Evolutionary conservation across 2,888 invertebrate genomes (phyloP).

Genomic region (Agrilus biguttatus): DNA sequence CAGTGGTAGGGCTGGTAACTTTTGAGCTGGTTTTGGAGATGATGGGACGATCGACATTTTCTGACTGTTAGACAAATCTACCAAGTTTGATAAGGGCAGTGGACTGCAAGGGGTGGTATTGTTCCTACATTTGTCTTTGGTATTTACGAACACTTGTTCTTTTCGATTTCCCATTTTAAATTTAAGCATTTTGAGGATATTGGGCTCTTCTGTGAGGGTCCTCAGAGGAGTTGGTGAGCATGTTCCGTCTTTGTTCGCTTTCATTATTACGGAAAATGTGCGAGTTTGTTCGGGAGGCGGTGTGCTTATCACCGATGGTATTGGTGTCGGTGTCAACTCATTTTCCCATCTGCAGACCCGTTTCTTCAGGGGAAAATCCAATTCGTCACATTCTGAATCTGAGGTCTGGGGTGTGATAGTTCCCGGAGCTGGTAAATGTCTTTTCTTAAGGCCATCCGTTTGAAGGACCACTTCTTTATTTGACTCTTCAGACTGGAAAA

Average conservation of each 20-base stretch:
- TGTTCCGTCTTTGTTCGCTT: constrained; percentile 67
- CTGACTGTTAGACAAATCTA: not conserved
- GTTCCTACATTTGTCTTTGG: constrained; percentile 12
- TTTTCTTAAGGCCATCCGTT: constrained; percentile 10
- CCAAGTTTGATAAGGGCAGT: constrained; percentile 12
- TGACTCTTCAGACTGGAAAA: constrained; percentile 1
- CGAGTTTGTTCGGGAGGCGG: constrained; percentile 11
- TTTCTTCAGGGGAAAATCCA: constrained; percentile 40
- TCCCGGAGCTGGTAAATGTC: constrained; percentile 16
- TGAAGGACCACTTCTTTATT: constrained; percentile 5
- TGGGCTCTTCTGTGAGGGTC: constrained; percentile 30
- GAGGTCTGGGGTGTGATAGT: constrained; percentile 69
- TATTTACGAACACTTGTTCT: constrained; percentile 35
- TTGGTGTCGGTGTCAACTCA: constrained; percentile 28
- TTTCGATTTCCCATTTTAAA: constrained; percentile 55
- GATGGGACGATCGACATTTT: constrained; percentile 10
- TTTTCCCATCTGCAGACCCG: constrained; percentile 39
- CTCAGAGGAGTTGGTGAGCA: constrained; percentile 26
- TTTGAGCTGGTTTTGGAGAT: constrained; percentile 14
- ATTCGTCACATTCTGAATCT: constrained; percentile 53
- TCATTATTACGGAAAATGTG: constrained; percentile 71
- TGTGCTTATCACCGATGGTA: constrained; percentile 39
- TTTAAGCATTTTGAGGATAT: constrained; percentile 53
- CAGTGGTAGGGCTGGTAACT: constrained; percentile 12
- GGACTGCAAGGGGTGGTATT: constrained; percentile 21